Percentiles rank a stretch among this genome's conserved stretches.
These are phyloP conservation scores for Hecatera dysodea DNA, from an alignment of 2,888 invertebrate genomes.

Conservation along the genomic window DNA sequence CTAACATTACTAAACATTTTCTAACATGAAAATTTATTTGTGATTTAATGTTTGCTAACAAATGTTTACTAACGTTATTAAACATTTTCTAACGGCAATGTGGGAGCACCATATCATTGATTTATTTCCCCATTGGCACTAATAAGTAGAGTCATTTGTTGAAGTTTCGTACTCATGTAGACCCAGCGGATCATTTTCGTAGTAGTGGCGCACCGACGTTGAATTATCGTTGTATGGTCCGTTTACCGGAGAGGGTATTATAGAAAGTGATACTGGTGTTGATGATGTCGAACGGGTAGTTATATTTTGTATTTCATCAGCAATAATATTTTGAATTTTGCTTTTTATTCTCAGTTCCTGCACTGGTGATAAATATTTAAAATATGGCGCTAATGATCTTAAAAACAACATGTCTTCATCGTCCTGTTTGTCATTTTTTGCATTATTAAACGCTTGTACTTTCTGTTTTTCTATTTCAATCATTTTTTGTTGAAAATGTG, in stretches of 20 bases:
- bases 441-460: neutral
- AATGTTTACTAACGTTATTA: too few species aligned
- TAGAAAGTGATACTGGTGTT: neutral
- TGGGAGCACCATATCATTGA: too few species aligned
- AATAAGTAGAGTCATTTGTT: slow-evolving; percentile 11
- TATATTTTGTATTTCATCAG: neutral
- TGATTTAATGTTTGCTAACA: too few species aligned
- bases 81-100: too few species aligned
- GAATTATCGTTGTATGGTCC: neutral
- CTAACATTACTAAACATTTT: too few species aligned
- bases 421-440: neutral
- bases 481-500: neutral
- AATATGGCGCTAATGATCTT: neutral
- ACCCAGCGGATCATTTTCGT: slow-evolving; percentile 14
- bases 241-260: neutral
- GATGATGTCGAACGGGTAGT: neutral
- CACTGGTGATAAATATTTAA: neutral
- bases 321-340: slow-evolving; percentile 1
- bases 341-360: neutral
- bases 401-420: neutral
- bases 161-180: slow-evolving; percentile 11
- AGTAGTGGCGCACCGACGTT: neutral
- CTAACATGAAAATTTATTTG: too few species aligned
- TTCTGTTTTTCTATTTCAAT: neutral
- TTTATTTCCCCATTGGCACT: slow-evolving; percentile 16